Percentiles rank a stretch among this genome's conserved stretches.
phyloP scores from a whole-genome alignment of 2,113 vertebrate genomes.

The Notiomystis cincta region DNA sequence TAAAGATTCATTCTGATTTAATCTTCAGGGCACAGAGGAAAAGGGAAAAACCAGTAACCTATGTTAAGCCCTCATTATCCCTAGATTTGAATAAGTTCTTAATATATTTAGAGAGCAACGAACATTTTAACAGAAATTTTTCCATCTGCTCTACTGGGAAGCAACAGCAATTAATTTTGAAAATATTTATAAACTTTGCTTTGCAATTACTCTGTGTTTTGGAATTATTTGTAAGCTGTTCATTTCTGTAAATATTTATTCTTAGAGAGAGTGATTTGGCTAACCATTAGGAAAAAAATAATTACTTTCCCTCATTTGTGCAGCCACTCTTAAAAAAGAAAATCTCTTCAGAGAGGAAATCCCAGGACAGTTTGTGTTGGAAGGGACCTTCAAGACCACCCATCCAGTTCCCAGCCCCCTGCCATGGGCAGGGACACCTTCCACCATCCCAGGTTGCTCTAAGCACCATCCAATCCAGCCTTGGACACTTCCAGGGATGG shows the following conservation, averaged over 20 bases:
- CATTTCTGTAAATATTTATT: not conserved
- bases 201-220: not conserved
- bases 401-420: not conserved
- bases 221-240: not conserved
- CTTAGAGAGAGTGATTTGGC: not conserved
- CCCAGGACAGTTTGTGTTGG: not conserved
- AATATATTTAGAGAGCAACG: not conserved
- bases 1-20: not conserved
- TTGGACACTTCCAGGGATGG: not conserved
- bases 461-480: not conserved
- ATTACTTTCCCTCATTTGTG: not conserved
- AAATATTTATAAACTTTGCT: not conserved
- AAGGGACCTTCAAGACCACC: not conserved
- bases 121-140: not conserved
- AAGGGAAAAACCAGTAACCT: not conserved
- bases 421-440: not conserved
- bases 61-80: not conserved
- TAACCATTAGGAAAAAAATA: not conserved
- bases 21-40: not conserved
- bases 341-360: not conserved
- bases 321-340: not conserved
- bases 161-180: not conserved
- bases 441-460: not conserved
- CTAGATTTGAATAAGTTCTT: not conserved
- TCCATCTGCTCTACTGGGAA: not conserved